A percentile compares a stretch with the other conserved stretches of the same genome.
Evolutionary conservation across 2,797 vertebrate genomes (phyloP).

Genomic region (Rousettus madagascariensis): DNA sequence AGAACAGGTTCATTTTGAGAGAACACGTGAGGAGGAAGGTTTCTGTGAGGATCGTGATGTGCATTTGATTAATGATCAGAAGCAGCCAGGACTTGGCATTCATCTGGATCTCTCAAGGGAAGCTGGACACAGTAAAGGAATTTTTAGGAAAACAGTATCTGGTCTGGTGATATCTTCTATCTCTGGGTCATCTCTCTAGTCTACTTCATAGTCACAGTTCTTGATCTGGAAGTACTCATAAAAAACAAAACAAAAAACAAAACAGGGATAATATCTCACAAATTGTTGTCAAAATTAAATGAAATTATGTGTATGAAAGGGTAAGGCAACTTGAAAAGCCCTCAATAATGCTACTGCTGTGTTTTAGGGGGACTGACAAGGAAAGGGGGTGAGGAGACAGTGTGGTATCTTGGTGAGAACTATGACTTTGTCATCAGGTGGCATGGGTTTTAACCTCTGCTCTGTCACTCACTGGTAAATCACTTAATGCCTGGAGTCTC

Average conservation of each 20-base stretch:
- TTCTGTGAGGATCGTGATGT: neutral
- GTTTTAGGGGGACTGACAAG: neutral
- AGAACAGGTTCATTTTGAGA: slow-evolving; percentile 56
- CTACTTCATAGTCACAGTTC: neutral
- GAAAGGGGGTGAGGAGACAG: neutral
- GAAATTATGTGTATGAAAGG: neutral
- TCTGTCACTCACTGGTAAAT: neutral
- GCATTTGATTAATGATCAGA: slow-evolving; percentile 51
- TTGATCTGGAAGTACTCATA: neutral
- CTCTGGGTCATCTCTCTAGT: neutral
- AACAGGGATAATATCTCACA: neutral
- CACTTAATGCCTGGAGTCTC: neutral
- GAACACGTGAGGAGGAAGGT: neutral
- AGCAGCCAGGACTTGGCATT: neutral
- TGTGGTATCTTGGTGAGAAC: neutral
- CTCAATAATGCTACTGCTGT: neutral
- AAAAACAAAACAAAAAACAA: neutral
- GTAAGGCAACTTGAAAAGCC: neutral
- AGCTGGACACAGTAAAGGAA: neutral
- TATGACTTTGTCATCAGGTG: neutral
- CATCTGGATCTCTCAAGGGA: neutral
- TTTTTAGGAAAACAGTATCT: neutral
- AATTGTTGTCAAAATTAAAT: neutral
- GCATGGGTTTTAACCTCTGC: neutral
- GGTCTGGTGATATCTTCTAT: neutral